Base-by-base conservation (phyloP, 2,113 vertebrate genomes). In the Gambusia affinis region DNA sequence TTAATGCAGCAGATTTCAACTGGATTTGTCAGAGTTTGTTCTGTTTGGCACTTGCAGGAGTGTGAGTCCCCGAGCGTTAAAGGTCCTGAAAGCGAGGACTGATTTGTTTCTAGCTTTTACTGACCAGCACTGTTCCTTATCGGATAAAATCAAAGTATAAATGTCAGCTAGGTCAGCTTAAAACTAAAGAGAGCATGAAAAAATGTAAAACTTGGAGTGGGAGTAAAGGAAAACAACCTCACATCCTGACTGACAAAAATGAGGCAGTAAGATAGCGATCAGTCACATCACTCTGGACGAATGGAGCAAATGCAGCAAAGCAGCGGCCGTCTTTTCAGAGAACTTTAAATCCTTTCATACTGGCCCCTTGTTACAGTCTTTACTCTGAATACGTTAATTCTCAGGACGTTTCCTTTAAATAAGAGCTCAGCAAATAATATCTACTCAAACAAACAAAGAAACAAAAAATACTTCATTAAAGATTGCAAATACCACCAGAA, bases 81-180 rank as follows among this genome's bases (percentile, higher is more conserved):
- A 3, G 39, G n/a, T 64, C 60, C 35, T n/a, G 17, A 31, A 19
- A 10, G 30, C 35, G 37, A 28, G 2, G 10, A 68, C 64, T 44
- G 63, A 75, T 78, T 82, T 60, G 4, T 72, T 39, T n/a, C 51
- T 2, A 8, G 54, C 1, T 4, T 47, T 15, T 14, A 1, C 44
- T 19, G 44, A 47, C 44, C 4, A 5, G 15, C 44, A 47, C 1
- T 47, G 61, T 51, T 62, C 29, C 64, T 60, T 60, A 60, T 79
- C 84, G 84, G 87, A 92, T 89, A 88, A 88, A 88, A 90, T 88
- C 64, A 81, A 67, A 82, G 79, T 64, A 70, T 80, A 78, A 65
- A 76, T 28, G 28, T 57, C 31, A 74, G 11, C 44, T 17, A 19
- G 44, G 5, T 17, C 14, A 19, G 44, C 17, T 19, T 19, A 47